phyloP scores from a whole-genome alignment of 2,113 vertebrate genomes.

The Holacanthus passer region DNA sequence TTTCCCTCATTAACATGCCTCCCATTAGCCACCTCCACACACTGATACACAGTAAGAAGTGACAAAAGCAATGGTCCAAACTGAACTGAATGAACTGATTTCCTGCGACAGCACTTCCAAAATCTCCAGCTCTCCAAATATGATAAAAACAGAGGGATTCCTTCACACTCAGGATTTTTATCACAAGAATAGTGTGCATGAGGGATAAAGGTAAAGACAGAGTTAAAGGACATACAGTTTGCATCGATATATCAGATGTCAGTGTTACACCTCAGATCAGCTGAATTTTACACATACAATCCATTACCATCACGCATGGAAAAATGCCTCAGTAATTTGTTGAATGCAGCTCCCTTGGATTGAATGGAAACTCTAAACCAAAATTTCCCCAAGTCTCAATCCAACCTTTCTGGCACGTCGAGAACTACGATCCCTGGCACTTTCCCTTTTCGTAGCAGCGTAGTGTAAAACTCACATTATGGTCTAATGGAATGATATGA shows the following conservation, averaged over 20 bases:
- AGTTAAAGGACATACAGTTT: background rate
- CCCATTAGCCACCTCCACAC: background rate
- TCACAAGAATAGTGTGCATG: background rate
- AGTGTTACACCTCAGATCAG: background rate
- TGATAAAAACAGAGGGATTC: background rate
- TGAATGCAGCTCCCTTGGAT: slow-evolving; percentile 2
- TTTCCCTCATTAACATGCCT: background rate
- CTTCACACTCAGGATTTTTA: background rate
- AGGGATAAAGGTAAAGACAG: background rate
- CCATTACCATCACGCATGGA: background rate
- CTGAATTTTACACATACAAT: background rate
- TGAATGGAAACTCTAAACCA: slow-evolving; percentile 41
- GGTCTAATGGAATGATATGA: slow-evolving; percentile 21
- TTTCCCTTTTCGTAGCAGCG: slow-evolving; percentile 10
- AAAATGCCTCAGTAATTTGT: slow-evolving; percentile 23
- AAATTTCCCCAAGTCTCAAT: slow-evolving; percentile 34
- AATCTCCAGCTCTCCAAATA: background rate
- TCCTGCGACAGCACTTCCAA: background rate
- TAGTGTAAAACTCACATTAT: slow-evolving; percentile 9
- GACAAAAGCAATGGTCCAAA: background rate
- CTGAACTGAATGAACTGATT: too few species aligned
- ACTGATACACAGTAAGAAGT: background rate
- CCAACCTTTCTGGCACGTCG: slow-evolving; percentile 32
- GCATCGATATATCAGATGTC: background rate
- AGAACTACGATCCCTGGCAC: slow-evolving; percentile 10